Conservation (phyloP, 1,140 invertebrate genomes). For the Kradibia gibbosae region DNA sequence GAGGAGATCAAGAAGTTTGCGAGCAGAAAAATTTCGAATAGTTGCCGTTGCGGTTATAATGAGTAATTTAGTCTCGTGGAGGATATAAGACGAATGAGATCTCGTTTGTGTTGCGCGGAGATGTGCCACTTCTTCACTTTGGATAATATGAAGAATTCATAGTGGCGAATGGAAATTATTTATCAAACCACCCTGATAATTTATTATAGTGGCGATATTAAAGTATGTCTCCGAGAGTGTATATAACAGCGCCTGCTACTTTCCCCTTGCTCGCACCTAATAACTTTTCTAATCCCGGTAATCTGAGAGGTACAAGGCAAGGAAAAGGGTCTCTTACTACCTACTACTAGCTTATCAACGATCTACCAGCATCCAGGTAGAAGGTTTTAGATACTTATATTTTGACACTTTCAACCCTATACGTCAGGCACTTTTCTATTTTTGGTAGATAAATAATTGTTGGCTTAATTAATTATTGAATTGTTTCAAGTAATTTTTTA, state of each 20-base stretch:
- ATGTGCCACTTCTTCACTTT: not conserved
- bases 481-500: too few species aligned
- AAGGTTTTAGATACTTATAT: not conserved
- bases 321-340: conserved; percentile 9
- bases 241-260: not conserved
- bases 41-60: too few species aligned
- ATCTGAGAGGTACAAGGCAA: not conserved
- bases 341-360: not conserved
- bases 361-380: conserved; percentile 18
- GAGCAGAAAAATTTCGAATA: too few species aligned
- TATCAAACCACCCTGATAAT: not conserved
- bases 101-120: too few species aligned
- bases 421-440: not conserved
- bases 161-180: not conserved
- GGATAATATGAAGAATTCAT: not conserved
- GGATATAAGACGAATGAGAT: too few species aligned
- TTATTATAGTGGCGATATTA: not conserved
- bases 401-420: not conserved
- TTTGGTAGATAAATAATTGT: not conserved
- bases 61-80: too few species aligned
- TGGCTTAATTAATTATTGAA: too few species aligned
- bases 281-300: conserved; percentile 9
- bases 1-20: not conserved
- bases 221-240: not conserved
- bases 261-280: not conserved